Conservation (phyloP, 1,140 invertebrate genomes). For the Lepidurus apus region DNA sequence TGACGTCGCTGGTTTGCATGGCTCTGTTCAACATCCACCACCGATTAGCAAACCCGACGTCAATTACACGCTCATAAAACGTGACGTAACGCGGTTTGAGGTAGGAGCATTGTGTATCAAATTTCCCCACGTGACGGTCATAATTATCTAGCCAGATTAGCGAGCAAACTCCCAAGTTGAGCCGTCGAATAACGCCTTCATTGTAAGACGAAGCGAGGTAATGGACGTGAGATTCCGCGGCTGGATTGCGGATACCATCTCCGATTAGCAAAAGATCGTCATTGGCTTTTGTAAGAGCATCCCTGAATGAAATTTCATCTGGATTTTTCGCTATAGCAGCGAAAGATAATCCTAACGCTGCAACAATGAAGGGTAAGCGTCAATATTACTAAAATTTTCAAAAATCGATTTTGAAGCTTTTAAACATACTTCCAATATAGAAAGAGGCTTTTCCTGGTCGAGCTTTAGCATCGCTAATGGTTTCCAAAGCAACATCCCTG, state of each 20-base stretch:
- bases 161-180: slow-evolving; percentile 43
- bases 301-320: slow-evolving; percentile 42
- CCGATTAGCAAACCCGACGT: slow-evolving; percentile 44
- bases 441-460: slow-evolving; percentile 42
- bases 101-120: slow-evolving; percentile 44
- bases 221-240: slow-evolving; percentile 40
- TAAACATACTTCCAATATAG: neutral
- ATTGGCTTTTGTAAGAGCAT: slow-evolving; percentile 39
- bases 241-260: slow-evolving; percentile 43
- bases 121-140: slow-evolving; percentile 41
- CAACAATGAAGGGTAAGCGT: neutral
- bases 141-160: slow-evolving; percentile 44
- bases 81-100: slow-evolving; percentile 39
- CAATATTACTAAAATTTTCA: neutral
- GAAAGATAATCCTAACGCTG: slow-evolving; percentile 37
- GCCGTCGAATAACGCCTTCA: slow-evolving; percentile 40
- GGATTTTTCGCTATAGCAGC: slow-evolving; percentile 44
- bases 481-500: slow-evolving; percentile 45
- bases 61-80: slow-evolving; percentile 42
- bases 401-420: neutral
- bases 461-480: slow-evolving; percentile 42
- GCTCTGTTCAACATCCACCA: slow-evolving; percentile 43
- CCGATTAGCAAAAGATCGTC: slow-evolving; percentile 44
- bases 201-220: slow-evolving; percentile 39
- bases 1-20: slow-evolving; percentile 49